phyloP scores from a whole-genome alignment of 2,888 invertebrate species.

The Cheilosia pagana region DNA sequence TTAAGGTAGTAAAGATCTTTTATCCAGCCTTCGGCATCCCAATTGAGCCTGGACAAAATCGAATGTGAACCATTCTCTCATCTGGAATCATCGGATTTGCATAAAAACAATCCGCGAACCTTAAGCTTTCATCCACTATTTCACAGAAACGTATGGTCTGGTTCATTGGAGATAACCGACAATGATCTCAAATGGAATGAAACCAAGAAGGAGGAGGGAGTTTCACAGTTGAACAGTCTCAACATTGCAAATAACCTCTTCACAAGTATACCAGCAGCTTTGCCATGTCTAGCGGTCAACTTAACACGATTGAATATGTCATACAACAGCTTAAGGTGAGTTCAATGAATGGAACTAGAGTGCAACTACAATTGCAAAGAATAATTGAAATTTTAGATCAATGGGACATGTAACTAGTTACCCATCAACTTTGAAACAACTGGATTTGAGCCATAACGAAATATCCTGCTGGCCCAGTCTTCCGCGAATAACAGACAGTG shows the following conservation, averaged over 20 bases:
- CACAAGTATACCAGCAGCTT: slow-evolving; percentile 92
- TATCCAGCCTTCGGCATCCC: slow-evolving; percentile 79
- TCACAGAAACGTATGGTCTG: slow-evolving; percentile 91
- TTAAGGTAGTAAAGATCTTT: neutral
- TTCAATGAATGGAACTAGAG: neutral
- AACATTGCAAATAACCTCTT: slow-evolving; percentile 97
- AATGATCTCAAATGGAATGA: slow-evolving; percentile 86
- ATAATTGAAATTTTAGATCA: slow-evolving; percentile 83
- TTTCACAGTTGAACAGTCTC: slow-evolving; percentile 88
- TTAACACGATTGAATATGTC: slow-evolving; percentile 95
- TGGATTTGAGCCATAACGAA: slow-evolving; percentile 96
- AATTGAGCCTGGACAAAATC: slow-evolving; percentile 80
- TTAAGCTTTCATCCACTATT: slow-evolving; percentile 85
- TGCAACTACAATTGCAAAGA: neutral
- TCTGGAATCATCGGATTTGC: slow-evolving; percentile 75
- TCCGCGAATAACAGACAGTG: slow-evolving; percentile 87
- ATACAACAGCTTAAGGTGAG: slow-evolving; percentile 89
- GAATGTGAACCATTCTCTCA: slow-evolving; percentile 80
- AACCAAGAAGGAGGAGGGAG: slow-evolving; percentile 84
- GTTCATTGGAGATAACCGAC: slow-evolving; percentile 87
- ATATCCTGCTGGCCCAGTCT: slow-evolving; percentile 95
- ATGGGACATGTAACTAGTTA: slow-evolving; percentile 96
- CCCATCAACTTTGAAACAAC: slow-evolving; percentile 93
- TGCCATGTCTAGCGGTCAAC: slow-evolving; percentile 95
- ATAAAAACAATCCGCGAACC: slow-evolving; percentile 78